Base-by-base conservation (phyloP, 2,888 invertebrate species). In the Aphodius sticticus region DNA sequence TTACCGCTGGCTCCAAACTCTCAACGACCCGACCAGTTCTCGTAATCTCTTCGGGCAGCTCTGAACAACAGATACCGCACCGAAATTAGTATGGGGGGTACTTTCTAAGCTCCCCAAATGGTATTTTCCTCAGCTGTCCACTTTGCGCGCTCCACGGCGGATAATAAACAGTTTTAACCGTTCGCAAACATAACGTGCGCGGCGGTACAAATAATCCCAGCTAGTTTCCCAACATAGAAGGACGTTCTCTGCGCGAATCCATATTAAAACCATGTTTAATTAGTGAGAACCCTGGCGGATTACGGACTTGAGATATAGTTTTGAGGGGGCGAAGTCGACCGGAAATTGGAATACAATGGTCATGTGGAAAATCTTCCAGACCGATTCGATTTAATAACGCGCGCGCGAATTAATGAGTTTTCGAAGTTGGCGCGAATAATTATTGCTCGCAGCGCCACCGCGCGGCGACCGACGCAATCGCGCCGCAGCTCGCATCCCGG, bases 261-360 rank as follows among this genome's bases (percentile, higher is more conserved):
- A 78, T 81, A 78, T 81, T 79, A 81, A 79, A 79, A 79, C 77
- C 76, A 76, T 80, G 79, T 81, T 80, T 82, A 82, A 82, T 82
- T 82, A 81, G 81, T 79, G 78, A 77, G 80, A 77, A 72, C 74
- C 75, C 76, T 71, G 36, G 78, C 78, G 81, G 82, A 82, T 82
- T 83, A 83, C 82, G 82, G 80, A 83, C 82, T 82, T 82, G 79
- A 82, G 81, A 82, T 83, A 81, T 79, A 82, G 81, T 82, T 82
- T 80, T 79, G 80, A 82, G 69, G 15, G 76, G 72, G 76, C 53
- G 70, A 76, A 71, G 71, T 71, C 35, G 71, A 12, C 78, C 75
- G 78, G 80, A 81, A 81, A 80, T 81, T 81, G 78, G 80, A 81
- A 80, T 80, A 78, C 78, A 82, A 80, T 81, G 82, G 81, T 82